Percentiles rank a stretch among this genome's conserved stretches.
phyloP scores from a whole-genome alignment of 2,888 invertebrate genomes.

The Lutraria lutraria region DNA sequence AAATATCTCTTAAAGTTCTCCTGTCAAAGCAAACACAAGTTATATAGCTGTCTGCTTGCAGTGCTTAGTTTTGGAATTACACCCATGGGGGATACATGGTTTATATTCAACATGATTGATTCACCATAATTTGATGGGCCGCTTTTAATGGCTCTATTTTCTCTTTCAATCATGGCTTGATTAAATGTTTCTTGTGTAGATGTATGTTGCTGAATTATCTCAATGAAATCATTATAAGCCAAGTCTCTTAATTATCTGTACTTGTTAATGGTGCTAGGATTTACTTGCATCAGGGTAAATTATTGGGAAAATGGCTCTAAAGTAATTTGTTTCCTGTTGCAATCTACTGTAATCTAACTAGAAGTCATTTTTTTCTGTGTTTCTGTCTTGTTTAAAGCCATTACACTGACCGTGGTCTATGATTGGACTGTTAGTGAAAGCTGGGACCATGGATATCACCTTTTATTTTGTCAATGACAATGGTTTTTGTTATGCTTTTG shows the following conservation, averaged over 20 bases:
- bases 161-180: constrained; percentile 16
- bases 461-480: no score
- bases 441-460: no score
- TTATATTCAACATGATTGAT: neutral
- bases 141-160: constrained; percentile 10
- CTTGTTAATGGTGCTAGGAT: neutral
- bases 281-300: neutral
- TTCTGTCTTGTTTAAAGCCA: no score
- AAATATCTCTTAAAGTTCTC: constrained; percentile 1
- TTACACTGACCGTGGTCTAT: no score
- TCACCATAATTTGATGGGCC: constrained; percentile 12
- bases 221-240: constrained; percentile 2
- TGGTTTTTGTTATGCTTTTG: no score
- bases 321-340: neutral
- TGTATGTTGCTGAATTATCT: constrained; percentile 1
- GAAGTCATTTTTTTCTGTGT: no score
- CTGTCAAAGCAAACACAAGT: neutral
- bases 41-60: neutral
- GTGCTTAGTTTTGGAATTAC: neutral
- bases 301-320: neutral
- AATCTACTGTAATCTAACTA: neutral
- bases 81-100: constrained; percentile 9
- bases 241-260: neutral
- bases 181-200: constrained; percentile 15
- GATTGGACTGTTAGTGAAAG: no score